Conservation (phyloP, 2,888 invertebrate species). For the Euphydryas editha region DNA sequence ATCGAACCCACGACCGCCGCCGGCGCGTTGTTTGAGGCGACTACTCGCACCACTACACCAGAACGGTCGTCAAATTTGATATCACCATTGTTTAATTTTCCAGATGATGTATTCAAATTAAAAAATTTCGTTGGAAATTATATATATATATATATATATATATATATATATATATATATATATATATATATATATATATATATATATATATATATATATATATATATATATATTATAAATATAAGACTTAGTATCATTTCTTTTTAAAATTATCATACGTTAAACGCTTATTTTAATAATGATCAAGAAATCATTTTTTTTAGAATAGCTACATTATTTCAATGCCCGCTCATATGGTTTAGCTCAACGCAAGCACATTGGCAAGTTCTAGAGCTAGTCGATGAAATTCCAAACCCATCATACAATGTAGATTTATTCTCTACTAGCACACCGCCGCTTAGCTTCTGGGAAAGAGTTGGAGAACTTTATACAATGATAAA, state of each 20-base stretch:
- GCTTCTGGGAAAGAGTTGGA: slow-evolving; percentile 52
- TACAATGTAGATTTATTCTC: slow-evolving; percentile 61
- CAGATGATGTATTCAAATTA: slow-evolving; percentile 56
- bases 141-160: no score
- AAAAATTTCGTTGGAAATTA: slow-evolving; percentile 55
- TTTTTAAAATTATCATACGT: no score
- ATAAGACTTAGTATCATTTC: no score
- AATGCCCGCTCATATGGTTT: slow-evolving; percentile 66
- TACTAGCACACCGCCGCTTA: slow-evolving; percentile 50
- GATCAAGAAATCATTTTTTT: slow-evolving; percentile 29
- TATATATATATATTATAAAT: no score
- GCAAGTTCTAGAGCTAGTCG: slow-evolving; percentile 57
- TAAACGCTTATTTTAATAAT: no score
- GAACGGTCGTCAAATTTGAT: not conserved
- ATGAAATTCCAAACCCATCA: slow-evolving; percentile 63
- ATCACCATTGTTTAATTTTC: slow-evolving; percentile 37
- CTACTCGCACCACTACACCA: no score
- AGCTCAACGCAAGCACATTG: slow-evolving; percentile 64
- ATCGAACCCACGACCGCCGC: no score
- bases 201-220: no score
- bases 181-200: no score
- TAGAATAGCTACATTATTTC: slow-evolving; percentile 61
- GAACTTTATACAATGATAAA: slow-evolving; percentile 53
- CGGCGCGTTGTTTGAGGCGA: no score
- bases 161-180: no score